A percentile compares a stretch with the other conserved stretches of the same genome.
Evolutionary conservation across 1,140 invertebrate genomes (phyloP).

Genomic region (Drusus annulatus): DNA sequence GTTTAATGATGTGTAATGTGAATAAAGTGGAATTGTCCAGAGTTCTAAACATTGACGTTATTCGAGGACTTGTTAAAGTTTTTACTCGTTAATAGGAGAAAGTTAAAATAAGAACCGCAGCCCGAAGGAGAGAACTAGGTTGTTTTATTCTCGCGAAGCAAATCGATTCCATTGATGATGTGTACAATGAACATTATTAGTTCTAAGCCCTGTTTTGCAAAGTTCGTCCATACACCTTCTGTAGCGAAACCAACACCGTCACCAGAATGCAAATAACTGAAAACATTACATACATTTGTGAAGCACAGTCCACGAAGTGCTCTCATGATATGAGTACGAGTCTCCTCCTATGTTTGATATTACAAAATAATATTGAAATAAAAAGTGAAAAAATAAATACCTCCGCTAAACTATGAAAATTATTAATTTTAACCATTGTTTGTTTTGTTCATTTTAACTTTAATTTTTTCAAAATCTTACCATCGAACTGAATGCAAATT

Average conservation of each 20-base stretch:
- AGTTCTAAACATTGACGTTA: too few species aligned
- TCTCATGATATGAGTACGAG: conserved; percentile 53
- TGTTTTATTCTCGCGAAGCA: not conserved
- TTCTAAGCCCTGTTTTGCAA: conserved; percentile 47
- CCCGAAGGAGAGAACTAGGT: too few species aligned
- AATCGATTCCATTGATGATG: not conserved
- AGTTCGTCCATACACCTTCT: conserved; percentile 45
- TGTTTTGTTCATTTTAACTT: too few species aligned
- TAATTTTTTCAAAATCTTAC: too few species aligned
- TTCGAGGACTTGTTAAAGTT: too few species aligned
- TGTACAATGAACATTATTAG: conserved; percentile 22
- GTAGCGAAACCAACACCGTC: conserved; percentile 53
- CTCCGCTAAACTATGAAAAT: not conserved
- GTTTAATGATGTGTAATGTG: too few species aligned
- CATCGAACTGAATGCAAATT: too few species aligned
- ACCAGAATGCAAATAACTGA: conserved; percentile 56
- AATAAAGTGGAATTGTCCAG: too few species aligned
- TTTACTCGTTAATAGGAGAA: too few species aligned
- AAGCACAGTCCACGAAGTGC: conserved; percentile 57
- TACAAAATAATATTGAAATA: conserved; percentile 40
- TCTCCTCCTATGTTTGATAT: conserved; percentile 56
- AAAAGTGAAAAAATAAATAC: conserved; percentile 29
- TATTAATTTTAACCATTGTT: not conserved
- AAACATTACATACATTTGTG: conserved; percentile 58
- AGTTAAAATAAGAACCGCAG: too few species aligned